A percentile compares a stretch with the other conserved stretches of the same genome.
Evolutionary conservation across 35 echinoderm and acorn worm species (phyloP).

Genomic region (Acanthaster planci): DNA sequence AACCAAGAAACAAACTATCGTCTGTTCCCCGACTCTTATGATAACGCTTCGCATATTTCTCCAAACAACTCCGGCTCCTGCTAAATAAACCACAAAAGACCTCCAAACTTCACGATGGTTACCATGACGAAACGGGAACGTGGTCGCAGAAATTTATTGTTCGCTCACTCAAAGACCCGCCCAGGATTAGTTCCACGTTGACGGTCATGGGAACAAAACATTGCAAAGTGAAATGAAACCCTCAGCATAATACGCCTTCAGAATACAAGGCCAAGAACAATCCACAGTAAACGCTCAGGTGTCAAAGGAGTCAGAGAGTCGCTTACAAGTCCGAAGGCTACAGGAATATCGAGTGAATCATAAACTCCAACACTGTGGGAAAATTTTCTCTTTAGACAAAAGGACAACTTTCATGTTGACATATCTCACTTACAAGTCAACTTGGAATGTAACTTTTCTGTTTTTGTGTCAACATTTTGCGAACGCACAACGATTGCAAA

Average conservation of each 20-base stretch:
- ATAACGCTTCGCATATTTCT: too few relatives aligned
- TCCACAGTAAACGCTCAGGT: not conserved
- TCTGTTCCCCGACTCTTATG: too few relatives aligned
- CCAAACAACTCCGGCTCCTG: too few relatives aligned
- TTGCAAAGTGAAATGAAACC: too few relatives aligned
- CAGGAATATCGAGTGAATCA: not conserved
- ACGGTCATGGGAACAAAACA: too few relatives aligned
- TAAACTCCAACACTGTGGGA: conserved; percentile 5
- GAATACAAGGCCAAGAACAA: not conserved
- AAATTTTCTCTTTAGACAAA: not conserved
- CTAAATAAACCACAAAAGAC: too few relatives aligned
- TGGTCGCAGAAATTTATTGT: too few relatives aligned
- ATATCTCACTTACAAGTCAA: not conserved
- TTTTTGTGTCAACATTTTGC: not conserved
- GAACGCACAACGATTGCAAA: not conserved
- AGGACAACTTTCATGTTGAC: not conserved
- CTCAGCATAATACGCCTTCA: not conserved
- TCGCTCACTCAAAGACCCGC: too few relatives aligned
- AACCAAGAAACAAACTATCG: too few relatives aligned
- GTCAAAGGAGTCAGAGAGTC: conserved; percentile 23
- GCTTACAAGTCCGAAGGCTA: not conserved
- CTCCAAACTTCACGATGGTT: too few relatives aligned
- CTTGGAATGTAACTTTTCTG: not conserved
- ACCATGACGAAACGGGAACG: too few relatives aligned
- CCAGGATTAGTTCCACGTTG: too few relatives aligned